Conservation (phyloP, 2,113 vertebrate genomes). For the Megalops atlanticus region DNA sequence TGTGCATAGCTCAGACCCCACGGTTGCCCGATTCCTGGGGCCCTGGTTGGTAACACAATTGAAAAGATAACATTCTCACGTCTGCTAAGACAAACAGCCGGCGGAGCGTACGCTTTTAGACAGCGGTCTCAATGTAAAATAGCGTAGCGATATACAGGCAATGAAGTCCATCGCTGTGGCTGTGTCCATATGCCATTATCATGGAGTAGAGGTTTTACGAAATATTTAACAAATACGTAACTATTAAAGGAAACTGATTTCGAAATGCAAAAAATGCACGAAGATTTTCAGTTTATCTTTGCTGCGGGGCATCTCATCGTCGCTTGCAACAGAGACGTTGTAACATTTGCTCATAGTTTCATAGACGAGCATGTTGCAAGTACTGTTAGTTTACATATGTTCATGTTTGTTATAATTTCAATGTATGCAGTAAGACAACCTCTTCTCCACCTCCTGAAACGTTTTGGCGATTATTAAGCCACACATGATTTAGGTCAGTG, state of each 20-base stretch:
- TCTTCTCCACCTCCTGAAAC: neutral
- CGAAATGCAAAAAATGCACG: neutral
- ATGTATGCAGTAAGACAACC: neutral
- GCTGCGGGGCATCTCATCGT: no score
- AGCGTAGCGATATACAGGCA: neutral
- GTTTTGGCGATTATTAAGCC: neutral
- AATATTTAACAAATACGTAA: neutral
- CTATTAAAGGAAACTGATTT: neutral
- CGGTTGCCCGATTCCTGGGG: constrained; percentile 1
- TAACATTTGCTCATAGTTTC: neutral
- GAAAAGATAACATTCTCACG: constrained; percentile 8
- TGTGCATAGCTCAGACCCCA: neutral
- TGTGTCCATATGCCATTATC: neutral
- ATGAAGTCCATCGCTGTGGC: neutral
- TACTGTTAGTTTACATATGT: neutral
- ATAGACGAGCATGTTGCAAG: neutral
- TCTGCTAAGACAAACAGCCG: constrained; percentile 7
- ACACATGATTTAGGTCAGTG: neutral
- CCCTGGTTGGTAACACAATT: neutral
- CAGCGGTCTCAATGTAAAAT: neutral
- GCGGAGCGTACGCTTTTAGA: neutral
- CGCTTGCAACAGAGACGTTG: neutral
- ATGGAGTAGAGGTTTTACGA: neutral
- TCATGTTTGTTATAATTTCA: neutral
- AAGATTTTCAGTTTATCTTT: neutral